These are phyloP conservation scores for Drosophila bocqueti DNA, from an alignment of 1,140 invertebrate species.

Conservation along the genomic window DNA sequence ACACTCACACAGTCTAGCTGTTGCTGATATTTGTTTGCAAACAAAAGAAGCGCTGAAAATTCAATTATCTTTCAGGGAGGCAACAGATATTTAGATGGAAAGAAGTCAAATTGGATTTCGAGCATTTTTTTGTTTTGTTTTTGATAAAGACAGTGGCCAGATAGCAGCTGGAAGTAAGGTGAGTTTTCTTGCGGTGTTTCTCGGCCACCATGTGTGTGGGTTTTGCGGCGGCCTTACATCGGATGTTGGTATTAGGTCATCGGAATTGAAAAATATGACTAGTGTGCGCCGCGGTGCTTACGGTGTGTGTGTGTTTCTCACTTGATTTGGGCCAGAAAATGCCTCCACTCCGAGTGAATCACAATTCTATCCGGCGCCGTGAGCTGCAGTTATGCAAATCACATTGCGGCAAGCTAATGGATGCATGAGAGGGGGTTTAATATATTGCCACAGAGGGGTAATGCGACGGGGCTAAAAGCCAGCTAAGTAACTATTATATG, in stretches of 20 bases:
- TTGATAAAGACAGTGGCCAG: conserved; percentile 34
- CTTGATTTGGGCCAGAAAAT: conserved; percentile 44
- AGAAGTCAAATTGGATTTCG: conserved; percentile 48
- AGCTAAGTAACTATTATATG: conserved; percentile 8
- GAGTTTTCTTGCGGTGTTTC: conserved; percentile 15
- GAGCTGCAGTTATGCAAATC: conserved; percentile 37
- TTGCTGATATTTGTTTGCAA: conserved; percentile 58
- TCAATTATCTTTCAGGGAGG: conserved; percentile 35
- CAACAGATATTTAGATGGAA: conserved; percentile 1
- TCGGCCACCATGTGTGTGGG: conserved; percentile 1
- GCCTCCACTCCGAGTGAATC: conserved; percentile 31
- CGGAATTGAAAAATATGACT: conserved; percentile 44
- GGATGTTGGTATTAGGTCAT: conserved; percentile 51
- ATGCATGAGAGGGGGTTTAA: background rate
- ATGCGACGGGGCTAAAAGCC: background rate
- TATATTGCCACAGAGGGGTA: background rate
- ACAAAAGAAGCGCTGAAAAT: conserved; percentile 59
- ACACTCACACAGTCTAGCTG: conserved; percentile 11
- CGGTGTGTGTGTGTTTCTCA: conserved; percentile 16
- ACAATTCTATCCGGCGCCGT: conserved; percentile 14
- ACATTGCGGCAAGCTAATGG: conserved; percentile 18
- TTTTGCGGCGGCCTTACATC: conserved; percentile 26
- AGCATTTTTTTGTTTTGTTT: conserved; percentile 3
- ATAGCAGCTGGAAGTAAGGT: conserved; percentile 10
- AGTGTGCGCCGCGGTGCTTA: conserved; percentile 17